phyloP scores from a whole-genome alignment of 2,113 vertebrate species.

The Oreocharis arfaki region DNA sequence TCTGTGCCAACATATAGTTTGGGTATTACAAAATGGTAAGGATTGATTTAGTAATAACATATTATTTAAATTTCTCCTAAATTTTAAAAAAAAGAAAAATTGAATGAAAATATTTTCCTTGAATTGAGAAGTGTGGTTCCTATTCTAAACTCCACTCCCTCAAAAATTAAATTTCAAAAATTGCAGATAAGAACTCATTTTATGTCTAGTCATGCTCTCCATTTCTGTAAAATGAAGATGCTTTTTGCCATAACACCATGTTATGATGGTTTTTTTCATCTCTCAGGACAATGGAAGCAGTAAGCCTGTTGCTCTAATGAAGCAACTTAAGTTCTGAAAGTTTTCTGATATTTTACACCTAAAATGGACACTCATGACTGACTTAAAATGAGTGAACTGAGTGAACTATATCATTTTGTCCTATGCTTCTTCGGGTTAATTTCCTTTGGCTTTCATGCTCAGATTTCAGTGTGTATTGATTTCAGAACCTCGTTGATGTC shows the following conservation, averaged over 20 bases:
- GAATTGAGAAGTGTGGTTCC: background rate
- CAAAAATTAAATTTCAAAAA: background rate
- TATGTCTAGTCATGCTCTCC: background rate
- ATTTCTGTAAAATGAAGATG: background rate
- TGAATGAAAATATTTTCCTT: background rate
- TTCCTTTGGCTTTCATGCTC: background rate
- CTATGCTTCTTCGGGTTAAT: background rate
- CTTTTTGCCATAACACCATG: background rate
- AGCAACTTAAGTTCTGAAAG: background rate
- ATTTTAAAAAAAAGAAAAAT: background rate
- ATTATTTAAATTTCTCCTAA: background rate
- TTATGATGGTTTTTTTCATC: fast-evolving
- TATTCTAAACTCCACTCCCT: background rate
- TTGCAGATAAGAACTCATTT: background rate
- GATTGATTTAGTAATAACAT: background rate
- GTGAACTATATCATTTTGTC: fast-evolving
- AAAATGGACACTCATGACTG: background rate
- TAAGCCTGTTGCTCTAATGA: background rate
- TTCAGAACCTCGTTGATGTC: background rate
- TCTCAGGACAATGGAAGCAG: background rate
- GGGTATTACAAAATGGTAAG: background rate
- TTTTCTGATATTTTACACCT: background rate
- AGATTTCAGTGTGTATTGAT: background rate
- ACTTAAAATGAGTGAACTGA: background rate
- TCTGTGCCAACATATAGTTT: background rate